Base-by-base conservation (phyloP, 2,888 invertebrate species). In the Trichopoda pennipes region DNA sequence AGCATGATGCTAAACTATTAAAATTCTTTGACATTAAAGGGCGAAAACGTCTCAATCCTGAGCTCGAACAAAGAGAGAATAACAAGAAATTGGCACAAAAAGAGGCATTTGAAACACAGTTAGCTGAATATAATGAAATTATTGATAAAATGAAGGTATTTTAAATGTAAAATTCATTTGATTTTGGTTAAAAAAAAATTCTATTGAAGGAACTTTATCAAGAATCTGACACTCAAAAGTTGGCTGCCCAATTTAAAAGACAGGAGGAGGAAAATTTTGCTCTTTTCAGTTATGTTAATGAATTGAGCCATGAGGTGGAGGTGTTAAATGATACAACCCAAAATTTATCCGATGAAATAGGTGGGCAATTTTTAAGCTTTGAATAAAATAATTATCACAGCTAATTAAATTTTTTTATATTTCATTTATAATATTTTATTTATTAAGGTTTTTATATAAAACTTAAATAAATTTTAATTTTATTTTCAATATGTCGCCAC, bases 201-300 rank as follows among this genome's bases (percentile, higher is more conserved):
- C 9, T 76, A 68, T 51, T 19, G 3, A 12, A 87, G 87, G 69
- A 80, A 42, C 82, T 91, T 10, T 91, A 93, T 38, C 93, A 93
- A 0, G 95, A 95, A 87, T 92, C 93, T 2, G 93, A 95, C 84
- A 92, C 95, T 19, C 94, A 94, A 84, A 93, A 93, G 19, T 90
- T 97, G 56, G 94, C 95, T 10, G 93, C 93, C 3, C 94, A 95
- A 88, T 98, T 96, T 90, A 93, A 94, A n/a, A 94, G 95, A 42
- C 94, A 96, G 80, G 98, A 98, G 88, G 96, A 96, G 86, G 96
- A 96, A 89, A 98, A 98, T 92, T 98, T 97, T 90, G 96, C 97
- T 0, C 93, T 97, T 0, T 98, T 98, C 89, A 96, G 95, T 91
- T 97, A 96, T 88, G 96, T 98, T 49, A 97, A 97, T 89, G 96